Evolutionary conservation across 2,888 invertebrate genomes (phyloP), one percentile per base, ranked within the genome.

Genomic region (Athripsodes cinereus): DNA sequence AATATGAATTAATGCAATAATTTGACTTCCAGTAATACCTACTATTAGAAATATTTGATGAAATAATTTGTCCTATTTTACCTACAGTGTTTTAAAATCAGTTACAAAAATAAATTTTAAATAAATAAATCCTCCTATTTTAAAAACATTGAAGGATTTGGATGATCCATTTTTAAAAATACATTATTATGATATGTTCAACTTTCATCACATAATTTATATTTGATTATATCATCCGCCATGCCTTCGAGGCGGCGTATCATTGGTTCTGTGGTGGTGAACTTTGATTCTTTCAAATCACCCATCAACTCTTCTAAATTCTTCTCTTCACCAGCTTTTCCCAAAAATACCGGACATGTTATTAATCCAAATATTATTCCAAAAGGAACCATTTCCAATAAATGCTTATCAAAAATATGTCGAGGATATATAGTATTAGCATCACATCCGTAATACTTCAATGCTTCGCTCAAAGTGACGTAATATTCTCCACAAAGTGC

Each of bases 401-500:
- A 22, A 8, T 59, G 59, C 20, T 55, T 22, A 21, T 47, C 16
- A 21, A 52, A 55, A 6, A 59, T 48, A 6, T 52, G 34, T 20
- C 52, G 31, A 3, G 59, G 59, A 44, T 55, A 59, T 46, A 46
- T 34, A 2, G 22, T 18, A n/a, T 20, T 19, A 1, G 40, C n/a
- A 19, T 59, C 50, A 18, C 44, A 47, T 18, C 57, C 62, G 13
- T 40, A 40, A 8, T 8, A 13, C 16, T 52, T 8, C 3, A 52
- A 20, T 2, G 11, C 18, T 35, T 52, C 11, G 2, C 35, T 22
- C 10, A 62, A 50, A 2, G 62, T 58, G 2, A 22, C n/a, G 20
- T 62, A 60, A 51, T 62, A 62, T 11, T 54, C n/a, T 6, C 57
- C 55, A 2, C 50, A 20, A 6, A 60, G 26, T 22, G 53, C 18